A percentile compares a stretch with the other conserved stretches of the same genome.
phyloP scores from a whole-genome alignment of 2,113 vertebrate genomes.

The Clarias macrocephalus region DNA sequence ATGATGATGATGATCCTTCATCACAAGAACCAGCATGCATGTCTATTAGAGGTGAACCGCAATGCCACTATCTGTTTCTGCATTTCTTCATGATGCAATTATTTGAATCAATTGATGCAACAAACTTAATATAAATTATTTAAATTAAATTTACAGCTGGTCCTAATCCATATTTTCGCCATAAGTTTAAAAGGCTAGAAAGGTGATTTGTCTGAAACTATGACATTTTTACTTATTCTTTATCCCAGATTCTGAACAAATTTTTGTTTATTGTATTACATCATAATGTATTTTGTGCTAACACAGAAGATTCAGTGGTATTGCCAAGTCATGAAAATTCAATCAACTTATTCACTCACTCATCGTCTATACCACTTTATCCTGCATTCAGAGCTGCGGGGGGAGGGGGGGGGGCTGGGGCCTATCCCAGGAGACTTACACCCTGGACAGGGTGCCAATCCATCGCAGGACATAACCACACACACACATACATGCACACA shows the following conservation, averaged over 20 bases:
- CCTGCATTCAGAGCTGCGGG: too few relatives aligned
- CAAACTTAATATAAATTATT: background rate
- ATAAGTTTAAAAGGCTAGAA: background rate
- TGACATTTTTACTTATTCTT: background rate
- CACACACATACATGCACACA: too few relatives aligned
- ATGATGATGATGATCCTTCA: constrained; percentile 4
- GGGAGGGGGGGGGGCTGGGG: too few relatives aligned
- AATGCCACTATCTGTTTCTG: background rate
- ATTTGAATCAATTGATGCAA: background rate
- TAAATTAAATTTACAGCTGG: background rate
- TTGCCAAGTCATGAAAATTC: background rate
- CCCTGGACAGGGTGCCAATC: too few relatives aligned
- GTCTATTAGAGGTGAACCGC: background rate
- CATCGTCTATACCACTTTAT: too few relatives aligned
- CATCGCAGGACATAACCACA: too few relatives aligned
- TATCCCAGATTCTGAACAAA: background rate
- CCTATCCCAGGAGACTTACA: too few relatives aligned
- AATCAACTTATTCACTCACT: too few relatives aligned
- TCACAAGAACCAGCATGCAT: constrained; percentile 23
- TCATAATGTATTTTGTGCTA: background rate
- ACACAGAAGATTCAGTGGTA: background rate
- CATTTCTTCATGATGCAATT: background rate
- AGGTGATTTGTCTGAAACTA: background rate
- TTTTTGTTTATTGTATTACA: background rate
- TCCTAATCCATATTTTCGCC: background rate